Evolutionary conservation across 2,113 vertebrate species (phyloP), one percentile per base, ranked within the genome.

Genomic region (Apaloderma vittatum): DNA sequence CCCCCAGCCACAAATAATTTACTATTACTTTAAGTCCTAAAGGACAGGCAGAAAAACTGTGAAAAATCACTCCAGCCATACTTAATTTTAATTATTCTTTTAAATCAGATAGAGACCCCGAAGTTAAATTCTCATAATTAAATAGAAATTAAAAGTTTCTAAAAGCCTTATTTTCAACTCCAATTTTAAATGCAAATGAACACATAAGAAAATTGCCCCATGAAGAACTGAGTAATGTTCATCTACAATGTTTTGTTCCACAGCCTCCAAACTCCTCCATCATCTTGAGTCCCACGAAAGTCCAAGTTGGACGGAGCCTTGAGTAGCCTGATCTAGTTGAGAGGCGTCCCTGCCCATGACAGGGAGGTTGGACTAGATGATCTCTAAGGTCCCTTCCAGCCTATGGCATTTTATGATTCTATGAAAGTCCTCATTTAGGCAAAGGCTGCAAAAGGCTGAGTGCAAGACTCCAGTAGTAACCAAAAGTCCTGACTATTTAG

Each of bases 41-140:
- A 98, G 98, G 99, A 99, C 98, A 98, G 92, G 94, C 96, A 94
- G 97, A 97, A 97, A 98, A 85, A 94, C 97, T 97, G 95, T 98
- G 96, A 97, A 98, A 98, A 99, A 99, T 98, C 98, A 98, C 97
- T 97, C 98, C 97, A 98, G 98, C 98, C 98, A 97, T 98, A 98
- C 99, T 99, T 99, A 98, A 99, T 99, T 99, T 99, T 99, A 99
- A 99, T 99, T 99, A 99, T 99, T 99, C 98, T 98, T 99, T 99
- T 98, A 99, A 99, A 98, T 98, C 97, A 98, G 98, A 98, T 98
- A 98, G 98, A 98, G 98, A 98, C 98, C 99, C 99, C 74, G 97
- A 98, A 98, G 99, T 98, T 98, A 98, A 98, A 97, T 98, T 98
- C 97, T 98, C 98, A 98, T 98, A 98, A 98, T 98, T 98, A 98